Percentiles rank a stretch among this genome's conserved stretches.
phyloP scores from a whole-genome alignment of 2,888 invertebrate genomes.

The Oxytorus armatus region DNA sequence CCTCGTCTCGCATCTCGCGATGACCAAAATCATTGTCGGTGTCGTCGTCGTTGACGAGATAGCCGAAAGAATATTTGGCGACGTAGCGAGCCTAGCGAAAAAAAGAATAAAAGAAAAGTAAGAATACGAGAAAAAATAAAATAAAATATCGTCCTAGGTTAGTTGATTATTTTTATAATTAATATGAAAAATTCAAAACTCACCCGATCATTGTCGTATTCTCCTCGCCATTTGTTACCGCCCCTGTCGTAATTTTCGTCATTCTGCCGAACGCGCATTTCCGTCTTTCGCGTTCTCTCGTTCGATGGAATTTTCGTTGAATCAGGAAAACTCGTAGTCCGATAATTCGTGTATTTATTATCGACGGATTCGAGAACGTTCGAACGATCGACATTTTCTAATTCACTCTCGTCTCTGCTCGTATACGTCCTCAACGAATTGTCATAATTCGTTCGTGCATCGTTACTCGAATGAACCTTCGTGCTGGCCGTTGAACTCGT shows the following conservation, averaged over 20 bases:
- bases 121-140: no score
- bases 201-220: slow-evolving; percentile 62
- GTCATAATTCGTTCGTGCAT: slow-evolving; percentile 61
- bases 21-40: slow-evolving; percentile 92
- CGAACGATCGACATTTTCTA: slow-evolving; percentile 60
- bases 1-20: slow-evolving; percentile 89
- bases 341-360: slow-evolving; percentile 59
- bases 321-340: slow-evolving; percentile 28
- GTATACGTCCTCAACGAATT: slow-evolving; percentile 49
- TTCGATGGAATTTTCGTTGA: slow-evolving; percentile 14
- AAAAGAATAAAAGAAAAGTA: not conserved
- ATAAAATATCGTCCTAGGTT: not conserved
- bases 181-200: slow-evolving; percentile 14
- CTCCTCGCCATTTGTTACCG: slow-evolving; percentile 60
- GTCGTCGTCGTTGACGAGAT: slow-evolving; percentile 89
- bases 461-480: slow-evolving; percentile 46
- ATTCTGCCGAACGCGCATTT: slow-evolving; percentile 3
- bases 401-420: slow-evolving; percentile 39
- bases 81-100: slow-evolving; percentile 86
- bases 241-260: slow-evolving; percentile 62
- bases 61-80: slow-evolving; percentile 86
- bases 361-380: slow-evolving; percentile 42
- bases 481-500: slow-evolving; percentile 29
- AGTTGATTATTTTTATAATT: not conserved
- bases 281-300: slow-evolving; percentile 26